phyloP scores from a whole-genome alignment of 2,888 invertebrate species.

The Ennomos erosarius region DNA sequence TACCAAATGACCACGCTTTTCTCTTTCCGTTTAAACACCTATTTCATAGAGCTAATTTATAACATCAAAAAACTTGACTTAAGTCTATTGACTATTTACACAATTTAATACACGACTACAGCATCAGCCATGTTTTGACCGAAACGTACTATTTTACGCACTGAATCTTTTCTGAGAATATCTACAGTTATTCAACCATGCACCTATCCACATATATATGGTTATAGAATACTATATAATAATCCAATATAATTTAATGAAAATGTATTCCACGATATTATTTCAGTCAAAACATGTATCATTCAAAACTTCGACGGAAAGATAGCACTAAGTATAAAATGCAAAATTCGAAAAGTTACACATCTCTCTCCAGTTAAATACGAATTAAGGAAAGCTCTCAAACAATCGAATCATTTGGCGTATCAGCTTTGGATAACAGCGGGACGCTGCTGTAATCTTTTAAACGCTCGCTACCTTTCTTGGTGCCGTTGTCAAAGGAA shows the following conservation, averaged over 20 bases:
- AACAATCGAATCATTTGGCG: constrained; percentile 76
- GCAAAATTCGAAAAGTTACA: constrained; percentile 38
- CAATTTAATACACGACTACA: not conserved
- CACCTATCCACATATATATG: too few species aligned
- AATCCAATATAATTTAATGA: not conserved
- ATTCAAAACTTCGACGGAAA: constrained; percentile 28
- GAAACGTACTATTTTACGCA: too few species aligned
- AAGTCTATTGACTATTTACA: constrained; percentile 10
- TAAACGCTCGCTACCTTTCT: constrained; percentile 66
- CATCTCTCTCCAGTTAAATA: constrained; percentile 33
- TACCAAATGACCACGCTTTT: constrained; percentile 21
- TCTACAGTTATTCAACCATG: too few species aligned
- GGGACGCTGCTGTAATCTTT: constrained; percentile 82
- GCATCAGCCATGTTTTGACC: not conserved
- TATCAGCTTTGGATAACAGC: constrained; percentile 73
- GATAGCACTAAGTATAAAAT: constrained; percentile 36
- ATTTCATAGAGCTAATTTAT: constrained; percentile 11
- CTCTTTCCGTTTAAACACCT: constrained; percentile 10
- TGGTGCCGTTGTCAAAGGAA: constrained; percentile 75
- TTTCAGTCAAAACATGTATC: constrained; percentile 31
- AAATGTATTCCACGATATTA: constrained; percentile 9
- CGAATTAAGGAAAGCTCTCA: constrained; percentile 43
- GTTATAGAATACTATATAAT: too few species aligned
- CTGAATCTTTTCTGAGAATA: too few species aligned
- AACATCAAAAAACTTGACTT: constrained; percentile 3